Conservation (phyloP, 2,888 invertebrate genomes). For the Linnaemya tessellans region DNA sequence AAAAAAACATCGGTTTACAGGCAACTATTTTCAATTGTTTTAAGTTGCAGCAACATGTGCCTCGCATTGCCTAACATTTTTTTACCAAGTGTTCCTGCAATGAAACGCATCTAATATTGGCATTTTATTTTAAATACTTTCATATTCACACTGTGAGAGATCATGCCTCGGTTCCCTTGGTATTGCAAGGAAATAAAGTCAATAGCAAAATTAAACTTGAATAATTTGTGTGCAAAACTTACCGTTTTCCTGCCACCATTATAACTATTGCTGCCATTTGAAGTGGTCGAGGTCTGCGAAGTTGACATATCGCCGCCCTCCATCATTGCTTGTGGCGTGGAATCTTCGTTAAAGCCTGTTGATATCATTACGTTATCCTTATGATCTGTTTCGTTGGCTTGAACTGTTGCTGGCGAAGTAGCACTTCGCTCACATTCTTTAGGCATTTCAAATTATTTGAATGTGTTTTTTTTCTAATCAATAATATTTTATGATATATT, state of each 20-base stretch:
- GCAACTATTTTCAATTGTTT: too few relatives aligned
- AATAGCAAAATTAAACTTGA: too few relatives aligned
- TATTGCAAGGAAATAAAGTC: too few relatives aligned
- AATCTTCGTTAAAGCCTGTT: constrained; percentile 60
- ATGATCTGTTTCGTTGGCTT: constrained; percentile 48
- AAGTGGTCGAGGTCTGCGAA: constrained; percentile 76
- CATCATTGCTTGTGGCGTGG: constrained; percentile 68
- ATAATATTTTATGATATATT: constrained; percentile 13
- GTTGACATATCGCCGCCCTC: constrained; percentile 78
- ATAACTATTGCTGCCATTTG: constrained; percentile 74
- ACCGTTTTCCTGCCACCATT: constrained; percentile 78
- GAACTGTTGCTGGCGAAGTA: constrained; percentile 67
- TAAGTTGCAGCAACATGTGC: too few relatives aligned
- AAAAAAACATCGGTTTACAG: too few relatives aligned
- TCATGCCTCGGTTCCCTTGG: too few relatives aligned
- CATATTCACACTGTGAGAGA: too few relatives aligned
- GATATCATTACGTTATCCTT: constrained; percentile 55
- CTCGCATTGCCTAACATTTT: too few relatives aligned
- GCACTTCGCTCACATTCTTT: constrained; percentile 74
- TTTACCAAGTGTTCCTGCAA: too few relatives aligned
- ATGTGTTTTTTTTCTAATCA: constrained; percentile 24
- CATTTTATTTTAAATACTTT: too few relatives aligned
- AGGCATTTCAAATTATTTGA: constrained; percentile 72
- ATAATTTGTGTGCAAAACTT: constrained; percentile 64
- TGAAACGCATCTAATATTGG: too few relatives aligned